A percentile compares a stretch with the other conserved stretches of the same genome.
phyloP scores from a whole-genome alignment of 2,888 invertebrate genomes.

The Metallyticus violacea region DNA sequence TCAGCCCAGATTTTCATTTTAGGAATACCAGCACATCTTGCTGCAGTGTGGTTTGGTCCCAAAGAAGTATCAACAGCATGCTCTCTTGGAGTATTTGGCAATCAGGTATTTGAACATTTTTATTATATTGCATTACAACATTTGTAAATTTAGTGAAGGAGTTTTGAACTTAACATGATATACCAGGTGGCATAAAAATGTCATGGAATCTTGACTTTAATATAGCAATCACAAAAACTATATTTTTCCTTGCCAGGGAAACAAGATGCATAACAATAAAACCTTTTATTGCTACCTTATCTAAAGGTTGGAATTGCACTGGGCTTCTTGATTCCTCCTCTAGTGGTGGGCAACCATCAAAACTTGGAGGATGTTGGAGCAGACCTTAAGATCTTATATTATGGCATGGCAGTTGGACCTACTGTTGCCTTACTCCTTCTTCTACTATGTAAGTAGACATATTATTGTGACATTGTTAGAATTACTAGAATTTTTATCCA shows the following conservation, averaged over 20 bases:
- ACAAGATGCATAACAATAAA: no score
- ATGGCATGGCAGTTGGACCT: constrained; percentile 78
- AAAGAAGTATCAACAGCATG: constrained; percentile 54
- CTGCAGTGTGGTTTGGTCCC: constrained; percentile 56
- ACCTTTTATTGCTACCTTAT: constrained; percentile 23
- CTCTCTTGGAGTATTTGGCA: constrained; percentile 56
- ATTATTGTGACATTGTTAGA: neutral
- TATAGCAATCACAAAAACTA: neutral
- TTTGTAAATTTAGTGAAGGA: neutral
- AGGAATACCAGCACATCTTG: constrained; percentile 51
- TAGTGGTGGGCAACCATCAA: constrained; percentile 61
- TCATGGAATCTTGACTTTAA: neutral
- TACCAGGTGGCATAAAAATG: no score
- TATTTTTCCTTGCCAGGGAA: neutral
- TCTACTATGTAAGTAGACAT: constrained; percentile 71
- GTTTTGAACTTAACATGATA: no score
- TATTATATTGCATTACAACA: neutral
- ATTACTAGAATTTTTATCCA: neutral
- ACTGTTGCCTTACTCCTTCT: constrained; percentile 78
- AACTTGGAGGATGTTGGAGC: constrained; percentile 60
- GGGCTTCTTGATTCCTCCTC: constrained; percentile 59
- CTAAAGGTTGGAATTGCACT: constrained; percentile 50
- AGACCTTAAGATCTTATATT: constrained; percentile 81
- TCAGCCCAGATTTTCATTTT: constrained; percentile 53
- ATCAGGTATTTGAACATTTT: constrained; percentile 46